Base-by-base conservation (phyloP, 2,113 vertebrate genomes). In the Hippotragus niger region DNA sequence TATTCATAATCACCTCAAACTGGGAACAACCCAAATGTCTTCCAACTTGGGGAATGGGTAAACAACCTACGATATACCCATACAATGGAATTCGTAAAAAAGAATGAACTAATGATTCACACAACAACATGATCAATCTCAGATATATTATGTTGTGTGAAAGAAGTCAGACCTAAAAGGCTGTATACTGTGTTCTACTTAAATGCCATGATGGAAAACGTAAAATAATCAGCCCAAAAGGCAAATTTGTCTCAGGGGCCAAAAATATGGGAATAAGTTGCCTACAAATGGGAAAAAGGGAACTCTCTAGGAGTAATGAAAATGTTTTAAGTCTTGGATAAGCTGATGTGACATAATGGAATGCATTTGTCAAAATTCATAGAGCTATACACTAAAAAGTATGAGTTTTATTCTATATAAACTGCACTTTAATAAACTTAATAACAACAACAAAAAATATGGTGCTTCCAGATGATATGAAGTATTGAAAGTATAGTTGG, bases 191-290 rank as follows among this genome's bases (percentile, higher is more conserved):
- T 40, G 6, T 64, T 91, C 82, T 31, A 83, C 11, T 50, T 57
- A 84, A 67, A 62, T 29, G 12, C 64, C 27, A 57, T 19, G 55
- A 1, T 58, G 36, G 3, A 31, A 86, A 83, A 78, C 6, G 11
- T 43, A 71, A 89, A 67, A 78, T 91, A 57, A 60, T 55, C 84
- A 43, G 27, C 33, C 57, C 23, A 88, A 78, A 93, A 80, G 40
- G 67, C 25, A 86, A 6, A 43, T 36, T 29, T 53, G 13, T 52
- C 52, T 85, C 9, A 43, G 14, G 8, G 19, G 3, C 6, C 3
- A 25, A 88, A 45, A 16, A 9, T 14, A 6, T 0, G 5, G 23
- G 14, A 43, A n/a, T 11, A 9, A 25, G 50, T 16, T 81, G 13
- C 11, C 2, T 23, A 52, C 10, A 85, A n/a, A 71, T 11, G 40